phyloP scores from a whole-genome alignment of 2,888 invertebrate species.

The Euzetes globulus region DNA sequence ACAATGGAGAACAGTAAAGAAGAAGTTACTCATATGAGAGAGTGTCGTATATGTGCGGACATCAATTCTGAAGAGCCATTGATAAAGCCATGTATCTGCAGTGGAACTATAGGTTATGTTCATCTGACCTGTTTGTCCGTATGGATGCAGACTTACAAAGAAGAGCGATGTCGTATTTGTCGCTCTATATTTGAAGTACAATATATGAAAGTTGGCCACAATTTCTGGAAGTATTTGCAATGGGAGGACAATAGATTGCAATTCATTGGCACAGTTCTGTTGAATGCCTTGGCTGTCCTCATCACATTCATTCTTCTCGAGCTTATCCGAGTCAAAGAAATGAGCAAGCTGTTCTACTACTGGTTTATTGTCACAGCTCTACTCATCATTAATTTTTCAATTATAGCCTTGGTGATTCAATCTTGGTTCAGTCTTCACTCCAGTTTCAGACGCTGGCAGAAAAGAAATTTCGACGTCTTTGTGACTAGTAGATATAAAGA shows the following conservation, averaged over 20 bases:
- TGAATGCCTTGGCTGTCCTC: neutral
- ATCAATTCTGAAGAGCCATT: neutral
- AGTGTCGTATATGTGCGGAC: neutral
- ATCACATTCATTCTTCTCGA: neutral
- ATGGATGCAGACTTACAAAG: neutral
- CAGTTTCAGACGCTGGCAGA: neutral
- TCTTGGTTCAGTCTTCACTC: neutral
- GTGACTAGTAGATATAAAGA: neutral
- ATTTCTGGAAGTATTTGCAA: neutral
- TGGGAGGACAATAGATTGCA: neutral
- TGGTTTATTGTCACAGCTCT: neutral
- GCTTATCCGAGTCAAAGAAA: neutral
- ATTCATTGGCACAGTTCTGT: neutral
- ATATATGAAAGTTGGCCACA: neutral
- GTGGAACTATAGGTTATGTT: neutral
- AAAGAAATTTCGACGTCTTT: neutral
- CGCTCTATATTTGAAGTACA: neutral
- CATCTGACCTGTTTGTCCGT: neutral
- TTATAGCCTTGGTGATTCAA: neutral
- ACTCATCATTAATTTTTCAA: neutral
- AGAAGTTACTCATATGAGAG: neutral
- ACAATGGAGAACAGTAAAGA: too few species aligned
- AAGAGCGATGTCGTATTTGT: neutral
- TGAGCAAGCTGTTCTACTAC: neutral
- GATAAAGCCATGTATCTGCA: neutral